phyloP scores from a whole-genome alignment of 2,113 vertebrate species.

The Lasiurus borealis region DNA sequence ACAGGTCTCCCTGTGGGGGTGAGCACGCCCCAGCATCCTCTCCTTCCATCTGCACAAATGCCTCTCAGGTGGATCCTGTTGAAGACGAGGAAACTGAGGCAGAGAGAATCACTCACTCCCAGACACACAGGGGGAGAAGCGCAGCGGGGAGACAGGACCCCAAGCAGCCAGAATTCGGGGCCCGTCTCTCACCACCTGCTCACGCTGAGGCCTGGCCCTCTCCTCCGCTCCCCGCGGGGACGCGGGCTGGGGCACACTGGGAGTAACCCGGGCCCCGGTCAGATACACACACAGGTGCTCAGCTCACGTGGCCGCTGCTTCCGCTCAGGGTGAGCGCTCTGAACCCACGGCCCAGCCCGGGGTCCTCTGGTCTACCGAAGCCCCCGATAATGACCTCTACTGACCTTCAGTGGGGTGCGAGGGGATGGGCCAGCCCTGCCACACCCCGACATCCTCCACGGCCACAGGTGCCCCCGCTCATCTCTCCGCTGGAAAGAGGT shows the following conservation, averaged over 20 bases:
- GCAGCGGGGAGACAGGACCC: fast-evolving
- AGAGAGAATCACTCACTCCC: not conserved
- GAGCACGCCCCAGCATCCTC: not conserved
- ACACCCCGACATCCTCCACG: not conserved
- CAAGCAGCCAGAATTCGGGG: not conserved
- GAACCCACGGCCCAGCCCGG: not conserved
- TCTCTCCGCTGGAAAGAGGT: not conserved
- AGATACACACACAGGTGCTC: not conserved
- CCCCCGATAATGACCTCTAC: fast-evolving
- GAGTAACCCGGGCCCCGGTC: fast-evolving
- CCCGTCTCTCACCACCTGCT: fast-evolving
- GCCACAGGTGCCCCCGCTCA: not conserved
- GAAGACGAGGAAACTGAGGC: not conserved
- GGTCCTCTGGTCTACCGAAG: not conserved
- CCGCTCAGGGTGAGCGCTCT: no score
- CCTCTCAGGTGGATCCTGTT: not conserved
- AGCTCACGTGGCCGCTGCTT: fast-evolving
- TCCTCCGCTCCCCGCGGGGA: fast-evolving
- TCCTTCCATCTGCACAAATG: not conserved
- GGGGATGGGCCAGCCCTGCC: fast-evolving
- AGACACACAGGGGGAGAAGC: not conserved
- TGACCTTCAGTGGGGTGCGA: not conserved
- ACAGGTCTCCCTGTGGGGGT: fast-evolving
- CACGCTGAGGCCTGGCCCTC: fast-evolving
- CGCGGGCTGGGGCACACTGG: not conserved